Evolutionary conservation across 2,797 vertebrate species (phyloP).

Genomic region (Tragopan temminckii): DNA sequence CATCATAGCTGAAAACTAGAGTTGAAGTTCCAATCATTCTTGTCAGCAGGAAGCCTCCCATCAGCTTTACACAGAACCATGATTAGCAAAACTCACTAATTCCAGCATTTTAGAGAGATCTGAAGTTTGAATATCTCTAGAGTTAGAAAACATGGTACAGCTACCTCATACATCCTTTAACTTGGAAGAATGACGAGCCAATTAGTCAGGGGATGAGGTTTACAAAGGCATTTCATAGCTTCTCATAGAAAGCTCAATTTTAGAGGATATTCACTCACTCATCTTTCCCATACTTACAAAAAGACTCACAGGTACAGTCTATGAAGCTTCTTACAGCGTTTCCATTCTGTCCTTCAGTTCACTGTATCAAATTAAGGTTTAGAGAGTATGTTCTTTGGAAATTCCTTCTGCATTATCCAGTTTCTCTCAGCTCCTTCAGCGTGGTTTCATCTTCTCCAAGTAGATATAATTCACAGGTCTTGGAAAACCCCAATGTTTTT

Average conservation of each 20-base stretch:
- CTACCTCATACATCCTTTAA: background rate
- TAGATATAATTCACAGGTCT: fast-evolving
- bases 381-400: background rate
- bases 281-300: background rate
- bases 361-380: background rate
- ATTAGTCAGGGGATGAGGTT: background rate
- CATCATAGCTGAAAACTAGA: background rate
- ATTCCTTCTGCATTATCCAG: background rate
- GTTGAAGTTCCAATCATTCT: background rate
- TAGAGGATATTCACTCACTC: background rate
- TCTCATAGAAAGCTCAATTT: background rate
- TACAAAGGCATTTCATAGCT: background rate
- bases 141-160: background rate
- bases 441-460: background rate
- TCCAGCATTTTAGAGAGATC: background rate
- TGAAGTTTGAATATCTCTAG: background rate
- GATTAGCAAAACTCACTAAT: background rate
- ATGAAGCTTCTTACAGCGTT: background rate
- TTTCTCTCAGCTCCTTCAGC: background rate
- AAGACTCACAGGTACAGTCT: background rate
- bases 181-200: background rate
- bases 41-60: background rate
- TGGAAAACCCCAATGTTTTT: background rate
- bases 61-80: background rate
- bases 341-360: background rate